These are phyloP conservation scores for Sminthurinus signatus DNA, from an alignment of 1,140 invertebrate genomes.

Conservation along the genomic window DNA sequence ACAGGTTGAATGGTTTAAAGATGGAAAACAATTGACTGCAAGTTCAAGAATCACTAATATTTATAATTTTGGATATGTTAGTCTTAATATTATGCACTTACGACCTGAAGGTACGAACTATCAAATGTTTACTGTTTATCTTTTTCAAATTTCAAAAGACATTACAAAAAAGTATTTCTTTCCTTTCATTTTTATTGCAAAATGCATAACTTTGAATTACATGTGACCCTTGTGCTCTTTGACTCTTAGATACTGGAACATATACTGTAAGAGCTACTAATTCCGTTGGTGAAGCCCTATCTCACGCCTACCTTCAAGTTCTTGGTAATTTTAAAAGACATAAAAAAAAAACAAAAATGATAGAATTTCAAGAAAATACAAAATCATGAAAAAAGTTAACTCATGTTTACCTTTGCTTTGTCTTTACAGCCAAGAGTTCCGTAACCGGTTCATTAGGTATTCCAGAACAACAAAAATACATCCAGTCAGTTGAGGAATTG, in stretches of 20 bases:
- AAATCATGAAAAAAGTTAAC: neutral
- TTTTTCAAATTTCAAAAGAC: too few relatives aligned
- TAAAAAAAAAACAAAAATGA: neutral
- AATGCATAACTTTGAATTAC: too few relatives aligned
- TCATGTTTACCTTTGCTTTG: too few relatives aligned
- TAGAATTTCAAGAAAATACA: neutral
- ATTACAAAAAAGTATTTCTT: too few relatives aligned
- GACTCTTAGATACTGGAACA: constrained; percentile 84
- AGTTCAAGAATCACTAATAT: constrained; percentile 87
- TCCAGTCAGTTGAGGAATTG: constrained; percentile 84
- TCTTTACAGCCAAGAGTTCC: constrained; percentile 8
- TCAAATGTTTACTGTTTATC: too few relatives aligned
- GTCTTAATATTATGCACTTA: constrained; percentile 96
- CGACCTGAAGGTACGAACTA: too few relatives aligned
- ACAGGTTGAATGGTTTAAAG: too few relatives aligned
- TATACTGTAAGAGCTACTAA: constrained; percentile 86
- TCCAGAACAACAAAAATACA: constrained; percentile 54
- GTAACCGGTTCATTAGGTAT: constrained; percentile 11
- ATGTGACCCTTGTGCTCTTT: too few relatives aligned
- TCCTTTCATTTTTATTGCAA: too few relatives aligned
- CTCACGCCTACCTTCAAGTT: constrained; percentile 38
- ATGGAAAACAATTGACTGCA: constrained; percentile 40
- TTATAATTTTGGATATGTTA: constrained; percentile 98
- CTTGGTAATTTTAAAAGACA: constrained; percentile 13
- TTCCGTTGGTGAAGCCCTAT: constrained; percentile 61